phyloP scores from a whole-genome alignment of 2,113 vertebrate species.

The Limanda limanda region DNA sequence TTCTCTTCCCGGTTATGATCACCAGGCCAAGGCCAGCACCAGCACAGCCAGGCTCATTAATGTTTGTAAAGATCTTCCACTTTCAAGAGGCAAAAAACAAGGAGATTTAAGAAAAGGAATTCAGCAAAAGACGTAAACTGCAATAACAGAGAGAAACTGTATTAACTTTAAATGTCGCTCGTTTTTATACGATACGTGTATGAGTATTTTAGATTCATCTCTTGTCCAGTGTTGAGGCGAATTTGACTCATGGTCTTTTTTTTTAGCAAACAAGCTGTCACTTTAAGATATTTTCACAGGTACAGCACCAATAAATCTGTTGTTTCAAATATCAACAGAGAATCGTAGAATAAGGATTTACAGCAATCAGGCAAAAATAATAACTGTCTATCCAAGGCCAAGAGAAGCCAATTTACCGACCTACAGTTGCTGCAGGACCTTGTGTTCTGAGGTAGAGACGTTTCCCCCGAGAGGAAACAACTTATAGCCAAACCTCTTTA shows the following conservation, averaged over 20 bases:
- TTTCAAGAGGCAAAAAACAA: not conserved
- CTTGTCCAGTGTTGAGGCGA: too few relatives aligned
- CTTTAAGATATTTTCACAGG: too few relatives aligned
- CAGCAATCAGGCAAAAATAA: not conserved
- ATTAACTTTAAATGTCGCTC: too few relatives aligned
- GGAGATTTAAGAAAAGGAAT: not conserved
- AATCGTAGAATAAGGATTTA: not conserved
- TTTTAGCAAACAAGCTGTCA: too few relatives aligned
- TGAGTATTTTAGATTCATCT: too few relatives aligned
- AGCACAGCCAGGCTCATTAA: not conserved
- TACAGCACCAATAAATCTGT: not conserved
- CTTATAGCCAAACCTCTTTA: not conserved
- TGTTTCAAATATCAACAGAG: not conserved
- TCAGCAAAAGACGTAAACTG: not conserved
- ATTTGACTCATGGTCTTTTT: too few relatives aligned
- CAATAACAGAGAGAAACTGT: not conserved
- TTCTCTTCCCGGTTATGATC: constrained; percentile 12
- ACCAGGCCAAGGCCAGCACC: constrained; percentile 21
- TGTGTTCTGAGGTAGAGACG: not conserved
- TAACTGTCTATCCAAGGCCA: not conserved
- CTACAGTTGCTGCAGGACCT: not conserved
- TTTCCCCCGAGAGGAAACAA: not conserved
- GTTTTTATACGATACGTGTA: too few relatives aligned
- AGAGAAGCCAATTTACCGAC: not conserved
- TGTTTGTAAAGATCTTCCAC: not conserved